Evolutionary conservation across 2,888 invertebrate genomes (phyloP), one percentile per base, ranked within the genome.

Genomic region (Drosophila merina): DNA sequence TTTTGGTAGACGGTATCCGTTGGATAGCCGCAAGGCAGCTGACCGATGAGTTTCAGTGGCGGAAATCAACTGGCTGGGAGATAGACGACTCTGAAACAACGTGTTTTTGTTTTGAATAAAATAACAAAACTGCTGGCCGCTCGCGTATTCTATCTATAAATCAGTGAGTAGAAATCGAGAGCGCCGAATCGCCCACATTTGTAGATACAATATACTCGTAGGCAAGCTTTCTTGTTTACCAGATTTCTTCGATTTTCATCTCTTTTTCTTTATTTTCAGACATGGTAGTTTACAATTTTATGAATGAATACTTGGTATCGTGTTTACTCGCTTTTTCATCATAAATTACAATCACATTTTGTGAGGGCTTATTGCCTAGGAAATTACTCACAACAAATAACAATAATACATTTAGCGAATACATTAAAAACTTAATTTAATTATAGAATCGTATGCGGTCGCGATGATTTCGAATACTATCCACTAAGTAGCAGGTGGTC

Each of bases 381-480:
- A 42, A 55, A 55, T 44, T 57, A 60, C 25, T 30, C 40, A 57
- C 47, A 64, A 31, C 60, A 56, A 71, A 49, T 59, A 57, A 57
- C 38, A 25, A 55, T 57, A 54, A 57, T 72, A 72, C 66, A 33
- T 68, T 51, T 70, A 56, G 60, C 63, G 67, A 77, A 71, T 66
- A 73, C 57, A 47, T 10, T 52, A 47, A 75, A 66, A 50, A 68
- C 58, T 62, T 57, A 25, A 45, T 12, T 76, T 76, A 90, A 62
- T 85, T 90, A 80, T 86, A 90, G 77, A 89, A 89, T 48, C 88
- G 82, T 74, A 86, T 81, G 47, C 89, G 89, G 77, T 90, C 89
- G 33, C 87, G 74, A 62, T 88, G 81, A 75, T 86, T 89, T 74
- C 89, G 81, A 82, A 90, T 80, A 64, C 90, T 89, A 62, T 90